Percentiles rank a stretch among this genome's conserved stretches.
phyloP scores from a whole-genome alignment of 2,888 invertebrate species.

The Charanyca ferruginea region DNA sequence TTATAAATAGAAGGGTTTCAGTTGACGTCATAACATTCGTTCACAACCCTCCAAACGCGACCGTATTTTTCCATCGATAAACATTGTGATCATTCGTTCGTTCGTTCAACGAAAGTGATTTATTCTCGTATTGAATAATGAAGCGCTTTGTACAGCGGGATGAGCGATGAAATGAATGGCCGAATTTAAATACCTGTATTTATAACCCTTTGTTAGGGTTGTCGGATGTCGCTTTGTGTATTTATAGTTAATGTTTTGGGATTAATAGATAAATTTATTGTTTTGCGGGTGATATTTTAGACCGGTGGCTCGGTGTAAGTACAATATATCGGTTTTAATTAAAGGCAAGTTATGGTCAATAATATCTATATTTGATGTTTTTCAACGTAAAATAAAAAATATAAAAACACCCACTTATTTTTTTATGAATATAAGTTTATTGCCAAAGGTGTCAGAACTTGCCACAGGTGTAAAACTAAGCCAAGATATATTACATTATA shows the following conservation, averaged over 20 bases:
- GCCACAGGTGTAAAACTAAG: background rate
- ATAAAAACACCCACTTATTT: too few species aligned
- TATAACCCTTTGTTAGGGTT: conserved; percentile 66
- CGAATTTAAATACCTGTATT: conserved; percentile 70
- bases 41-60: conserved; percentile 40
- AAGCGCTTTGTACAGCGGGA: conserved; percentile 68
- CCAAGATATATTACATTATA: too few species aligned
- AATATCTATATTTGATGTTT: background rate
- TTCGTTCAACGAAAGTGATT: conserved; percentile 66
- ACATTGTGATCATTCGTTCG: conserved; percentile 62
- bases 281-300: conserved; percentile 48
- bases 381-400: background rate
- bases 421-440: too few species aligned
- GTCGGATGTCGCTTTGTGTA: conserved; percentile 61
- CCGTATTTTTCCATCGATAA: conserved; percentile 61
- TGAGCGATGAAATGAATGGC: conserved; percentile 67
- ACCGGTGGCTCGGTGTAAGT: conserved; percentile 20
- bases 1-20: conserved; percentile 23
- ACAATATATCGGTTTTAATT: conserved; percentile 44
- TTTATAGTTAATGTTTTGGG: conserved; percentile 61
- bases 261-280: conserved; percentile 66
- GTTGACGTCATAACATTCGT: conserved; percentile 35
- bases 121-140: conserved; percentile 70
- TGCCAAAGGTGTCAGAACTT: background rate
- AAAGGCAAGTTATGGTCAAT: conserved; percentile 17